A percentile compares a stretch with the other conserved stretches of the same genome.
These are phyloP conservation scores for Cremastobaeus sp. DNA, from an alignment of 2,888 invertebrate species.

Conservation along the genomic window DNA sequence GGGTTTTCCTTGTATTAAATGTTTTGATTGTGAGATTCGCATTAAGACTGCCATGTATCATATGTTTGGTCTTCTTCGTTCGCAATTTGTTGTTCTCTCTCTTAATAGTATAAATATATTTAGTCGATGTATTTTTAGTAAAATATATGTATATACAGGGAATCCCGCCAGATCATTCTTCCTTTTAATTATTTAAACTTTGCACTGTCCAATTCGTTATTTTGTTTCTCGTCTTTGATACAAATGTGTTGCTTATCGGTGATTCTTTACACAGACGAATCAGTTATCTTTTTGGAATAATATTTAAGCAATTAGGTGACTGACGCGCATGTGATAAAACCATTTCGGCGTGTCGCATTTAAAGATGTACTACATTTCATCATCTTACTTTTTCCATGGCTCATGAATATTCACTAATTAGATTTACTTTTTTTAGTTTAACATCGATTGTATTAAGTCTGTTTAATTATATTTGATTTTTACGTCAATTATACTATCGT, in stretches of 20 bases:
- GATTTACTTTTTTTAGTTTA: not conserved
- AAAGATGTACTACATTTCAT: not conserved
- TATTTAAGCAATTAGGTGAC: constrained; percentile 25
- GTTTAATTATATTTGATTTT: too few species aligned
- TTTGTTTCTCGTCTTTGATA: not conserved
- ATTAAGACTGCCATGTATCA: too few species aligned
- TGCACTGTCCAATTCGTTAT: constrained; percentile 9
- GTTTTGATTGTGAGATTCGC: too few species aligned
- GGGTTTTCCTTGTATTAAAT: too few species aligned
- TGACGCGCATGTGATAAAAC: constrained; percentile 11
- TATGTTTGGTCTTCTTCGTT: too few species aligned
- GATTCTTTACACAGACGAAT: constrained; percentile 6
- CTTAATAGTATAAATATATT: too few species aligned
- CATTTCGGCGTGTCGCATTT: constrained; percentile 7
- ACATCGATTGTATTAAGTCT: not conserved
- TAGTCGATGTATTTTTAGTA: too few species aligned
- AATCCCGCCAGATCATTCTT: constrained; percentile 8
- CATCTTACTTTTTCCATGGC: too few species aligned
- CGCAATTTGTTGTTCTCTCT: too few species aligned
- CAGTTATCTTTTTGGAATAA: constrained; percentile 27
- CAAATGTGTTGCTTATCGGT: constrained; percentile 11
- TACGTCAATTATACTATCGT: too few species aligned
- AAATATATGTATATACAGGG: too few species aligned
- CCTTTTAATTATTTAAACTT: constrained; percentile 12
- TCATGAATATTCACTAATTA: not conserved